Evolutionary conservation across 2,113 vertebrate species (phyloP), one percentile per base, ranked within the genome.

Genomic region (Podilymbus podiceps): DNA sequence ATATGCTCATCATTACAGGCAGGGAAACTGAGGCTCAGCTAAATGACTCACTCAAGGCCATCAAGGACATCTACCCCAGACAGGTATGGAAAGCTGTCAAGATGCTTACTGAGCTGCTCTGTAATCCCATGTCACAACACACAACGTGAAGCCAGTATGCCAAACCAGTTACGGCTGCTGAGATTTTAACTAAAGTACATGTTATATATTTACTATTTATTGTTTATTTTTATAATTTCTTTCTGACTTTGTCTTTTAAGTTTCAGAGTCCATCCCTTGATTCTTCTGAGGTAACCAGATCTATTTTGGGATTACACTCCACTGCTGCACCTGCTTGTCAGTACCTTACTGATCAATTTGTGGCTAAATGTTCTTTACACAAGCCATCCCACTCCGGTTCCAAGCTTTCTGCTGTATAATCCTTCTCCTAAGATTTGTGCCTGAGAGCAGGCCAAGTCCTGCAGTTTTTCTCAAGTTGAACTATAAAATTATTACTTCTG

Each of bases 401-500:
- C 38, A 77, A 63, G 11, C 67, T 59, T 93, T 80, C 22, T 81
- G 44, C 31, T 38, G 6, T 33, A 24, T 38, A 90, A 82, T 79
- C 42, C 31, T 49, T 82, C 52, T 85, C 52, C 38, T 55, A 88
- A 76, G 0, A 8, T 87, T 66, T 71, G 18, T 35, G 93, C 93
- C 76, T 77, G 42, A 91, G 95, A 83, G 66, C 33, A 82, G 59
- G 53, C 13, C 78, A 82, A 81, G 47, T 47, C 31, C 24, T 49
- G 28, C 8, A 87, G 27, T 27, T 93, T 62, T 79, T 35, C 62
- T 47, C 23, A 79, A 79, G 46, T 31, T 78, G 85, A 96, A 56
- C 38, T 55, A 66, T 38, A 85, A 82, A 91, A 95, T 40, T 71
- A 85, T 42, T 94, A 33, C 46, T 95, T 92, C 15, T 46, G 21